Evolutionary conservation across 2,113 vertebrate genomes (phyloP).

Genomic region (Sarotherodon lohbergeri): DNA sequence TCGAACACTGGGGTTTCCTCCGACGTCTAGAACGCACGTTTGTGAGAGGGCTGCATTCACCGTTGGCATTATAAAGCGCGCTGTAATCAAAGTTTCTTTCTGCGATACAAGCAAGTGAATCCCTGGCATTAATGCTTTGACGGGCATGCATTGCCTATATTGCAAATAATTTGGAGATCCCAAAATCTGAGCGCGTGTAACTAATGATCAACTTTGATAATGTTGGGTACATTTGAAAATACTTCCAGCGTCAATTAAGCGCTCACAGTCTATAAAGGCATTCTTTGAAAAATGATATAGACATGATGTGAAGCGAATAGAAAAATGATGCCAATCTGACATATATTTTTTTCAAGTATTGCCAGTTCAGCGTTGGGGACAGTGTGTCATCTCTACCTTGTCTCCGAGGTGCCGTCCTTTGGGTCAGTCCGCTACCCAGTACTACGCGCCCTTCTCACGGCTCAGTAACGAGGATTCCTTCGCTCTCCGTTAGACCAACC

Average conservation of each 20-base stretch:
- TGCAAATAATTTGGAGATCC: background rate
- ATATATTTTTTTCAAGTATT: background rate
- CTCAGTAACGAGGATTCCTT: constrained; percentile 15
- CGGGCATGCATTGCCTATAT: background rate
- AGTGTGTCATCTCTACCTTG: constrained; percentile 39
- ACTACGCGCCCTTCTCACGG: constrained; percentile 33
- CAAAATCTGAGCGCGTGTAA: background rate
- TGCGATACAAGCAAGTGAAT: background rate
- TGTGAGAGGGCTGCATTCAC: background rate
- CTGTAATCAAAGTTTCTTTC: constrained; percentile 29
- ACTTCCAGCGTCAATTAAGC: background rate
- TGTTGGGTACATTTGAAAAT: background rate
- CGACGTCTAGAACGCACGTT: background rate
- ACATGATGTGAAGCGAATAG: background rate
- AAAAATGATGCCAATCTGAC: background rate
- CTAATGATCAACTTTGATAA: background rate
- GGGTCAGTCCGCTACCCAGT: constrained; percentile 25
- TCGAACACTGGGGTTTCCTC: background rate
- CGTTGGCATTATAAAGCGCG: background rate
- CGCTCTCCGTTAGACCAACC: background rate
- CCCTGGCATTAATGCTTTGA: background rate
- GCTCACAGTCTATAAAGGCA: background rate
- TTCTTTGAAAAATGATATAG: background rate
- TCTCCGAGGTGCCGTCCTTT: constrained; percentile 36
- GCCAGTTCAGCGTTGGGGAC: background rate